Base-by-base conservation (phyloP, 2,113 vertebrate species). In the Drymodes brunneopygia region DNA sequence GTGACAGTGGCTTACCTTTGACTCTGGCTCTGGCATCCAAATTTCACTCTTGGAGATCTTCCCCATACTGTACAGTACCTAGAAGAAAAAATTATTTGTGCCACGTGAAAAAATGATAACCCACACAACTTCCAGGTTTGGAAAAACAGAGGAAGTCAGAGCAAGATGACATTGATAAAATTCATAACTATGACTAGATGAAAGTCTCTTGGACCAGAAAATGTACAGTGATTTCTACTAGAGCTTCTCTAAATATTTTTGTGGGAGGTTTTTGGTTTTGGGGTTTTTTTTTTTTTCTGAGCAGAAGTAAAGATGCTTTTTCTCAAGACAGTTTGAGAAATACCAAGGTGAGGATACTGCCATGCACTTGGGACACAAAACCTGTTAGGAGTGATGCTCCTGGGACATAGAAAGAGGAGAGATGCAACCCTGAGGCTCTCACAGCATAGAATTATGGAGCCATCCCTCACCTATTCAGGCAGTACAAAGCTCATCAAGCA, bases 11-110 rank as follows among this genome's bases (percentile, higher is more conserved):
- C 70, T 97, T 97, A 99, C 99, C 98, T 96, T 8, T 21, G 98
- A 98, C 57, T 98, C 97, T 24, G 99, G 99, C 88, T 99, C 99
- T 47, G 96, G 71, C 79, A 98, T 91, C 98, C 98, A 98, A 91
- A 99, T 98, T 93, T 99, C 98, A 97, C 92, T 97, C 73, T 97
- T 85, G 31, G 97, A 91, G 85, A 99, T 98, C 95, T 95, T 98
- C n/a, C 98, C 99, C 98, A 99, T 98, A 15, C 87, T 93, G 96
- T 97, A 97, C 92, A 99, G 60, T 70, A 99, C 72, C 99, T 99
- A 95, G 44, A 98, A 97, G 47, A 81, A 96, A 96, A 94, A 71
- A 89, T 2, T 27, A 51, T 81, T 82, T 88, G 15, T 56, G 87
- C 33, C 20, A 53, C 0, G 0, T 62, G 40, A 88, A 77, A 81